These are phyloP conservation scores for Rhegmatorhina hoffmannsi DNA, from an alignment of 2,113 vertebrate genomes.

Conservation along the genomic window DNA sequence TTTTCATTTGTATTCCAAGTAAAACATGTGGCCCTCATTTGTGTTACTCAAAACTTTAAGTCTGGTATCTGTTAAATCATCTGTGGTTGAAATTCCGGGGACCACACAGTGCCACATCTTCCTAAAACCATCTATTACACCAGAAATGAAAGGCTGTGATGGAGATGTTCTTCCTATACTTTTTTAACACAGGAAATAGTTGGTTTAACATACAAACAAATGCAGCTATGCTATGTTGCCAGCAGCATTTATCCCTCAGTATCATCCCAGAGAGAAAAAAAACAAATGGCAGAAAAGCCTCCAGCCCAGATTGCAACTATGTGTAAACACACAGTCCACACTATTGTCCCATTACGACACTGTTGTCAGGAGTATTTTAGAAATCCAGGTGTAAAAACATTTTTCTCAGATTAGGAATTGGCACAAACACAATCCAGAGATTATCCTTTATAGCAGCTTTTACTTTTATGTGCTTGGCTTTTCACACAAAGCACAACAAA, in stretches of 20 bases:
- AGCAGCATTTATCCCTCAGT: background rate
- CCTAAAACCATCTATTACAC: conserved; percentile 26
- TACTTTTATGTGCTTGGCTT: conserved; percentile 32
- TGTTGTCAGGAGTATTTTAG: background rate
- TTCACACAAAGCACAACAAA: conserved; percentile 25
- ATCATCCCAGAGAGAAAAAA: background rate
- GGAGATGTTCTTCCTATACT: background rate
- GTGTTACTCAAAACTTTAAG: background rate
- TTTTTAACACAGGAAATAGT: conserved; percentile 33
- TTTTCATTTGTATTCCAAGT: background rate
- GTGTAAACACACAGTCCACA: background rate
- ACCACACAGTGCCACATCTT: conserved; percentile 28
- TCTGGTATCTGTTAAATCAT: conserved; percentile 41
- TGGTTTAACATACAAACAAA: conserved; percentile 14
- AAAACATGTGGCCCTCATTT: conserved; percentile 33
- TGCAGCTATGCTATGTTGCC: background rate
- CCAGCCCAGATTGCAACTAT: background rate
- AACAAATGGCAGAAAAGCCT: background rate
- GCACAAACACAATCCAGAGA: conserved; percentile 38
- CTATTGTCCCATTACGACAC: background rate
- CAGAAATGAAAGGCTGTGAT: conserved; percentile 16
- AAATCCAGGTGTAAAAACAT: background rate
- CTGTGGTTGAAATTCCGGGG: conserved; percentile 27
- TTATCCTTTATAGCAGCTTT: conserved; percentile 60
- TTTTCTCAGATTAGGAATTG: conserved; percentile 13